Percentiles rank a stretch among this genome's conserved stretches.
phyloP scores from a whole-genome alignment of 2,797 vertebrate species.

The Poeciliopsis presidionis region DNA sequence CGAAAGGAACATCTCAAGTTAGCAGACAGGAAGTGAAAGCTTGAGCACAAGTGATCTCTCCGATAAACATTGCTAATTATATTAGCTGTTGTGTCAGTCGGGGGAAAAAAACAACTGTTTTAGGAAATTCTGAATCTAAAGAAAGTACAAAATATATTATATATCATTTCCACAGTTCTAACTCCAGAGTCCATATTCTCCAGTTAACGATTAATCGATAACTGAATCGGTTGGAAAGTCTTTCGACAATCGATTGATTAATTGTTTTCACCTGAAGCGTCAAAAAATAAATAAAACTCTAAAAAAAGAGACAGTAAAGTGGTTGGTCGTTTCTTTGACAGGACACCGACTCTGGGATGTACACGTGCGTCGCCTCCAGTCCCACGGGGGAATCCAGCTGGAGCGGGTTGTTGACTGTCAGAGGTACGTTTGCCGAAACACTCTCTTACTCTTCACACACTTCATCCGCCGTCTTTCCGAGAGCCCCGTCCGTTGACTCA shows the following conservation, averaged over 20 bases:
- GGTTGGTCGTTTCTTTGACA: slow-evolving; percentile 65
- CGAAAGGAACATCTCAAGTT: not conserved
- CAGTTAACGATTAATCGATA: too few relatives aligned
- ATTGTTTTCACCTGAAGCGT: not conserved
- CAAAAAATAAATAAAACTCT: not conserved
- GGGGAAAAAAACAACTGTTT: not conserved
- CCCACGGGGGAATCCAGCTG: slow-evolving; percentile 86
- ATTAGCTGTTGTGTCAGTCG: not conserved
- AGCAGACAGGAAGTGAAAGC: not conserved
- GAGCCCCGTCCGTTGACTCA: slow-evolving; percentile 14
- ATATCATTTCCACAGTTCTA: too few relatives aligned
- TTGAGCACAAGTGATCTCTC: not conserved
- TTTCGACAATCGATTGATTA: too few relatives aligned
- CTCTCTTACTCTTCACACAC: slow-evolving; percentile 55
- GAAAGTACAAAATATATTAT: not conserved
- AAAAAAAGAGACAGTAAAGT: not conserved
- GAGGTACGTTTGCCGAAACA: slow-evolving; percentile 75
- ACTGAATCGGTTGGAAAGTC: too few relatives aligned
- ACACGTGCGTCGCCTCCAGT: slow-evolving; percentile 88
- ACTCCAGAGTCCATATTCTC: too few relatives aligned
- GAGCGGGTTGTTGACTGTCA: slow-evolving; percentile 86
- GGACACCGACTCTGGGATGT: slow-evolving; percentile 89
- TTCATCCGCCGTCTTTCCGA: slow-evolving; percentile 20
- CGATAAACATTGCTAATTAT: not conserved
- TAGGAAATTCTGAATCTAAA: not conserved